phyloP scores from a whole-genome alignment of 2,888 invertebrate species.

The Macropis europaea region DNA sequence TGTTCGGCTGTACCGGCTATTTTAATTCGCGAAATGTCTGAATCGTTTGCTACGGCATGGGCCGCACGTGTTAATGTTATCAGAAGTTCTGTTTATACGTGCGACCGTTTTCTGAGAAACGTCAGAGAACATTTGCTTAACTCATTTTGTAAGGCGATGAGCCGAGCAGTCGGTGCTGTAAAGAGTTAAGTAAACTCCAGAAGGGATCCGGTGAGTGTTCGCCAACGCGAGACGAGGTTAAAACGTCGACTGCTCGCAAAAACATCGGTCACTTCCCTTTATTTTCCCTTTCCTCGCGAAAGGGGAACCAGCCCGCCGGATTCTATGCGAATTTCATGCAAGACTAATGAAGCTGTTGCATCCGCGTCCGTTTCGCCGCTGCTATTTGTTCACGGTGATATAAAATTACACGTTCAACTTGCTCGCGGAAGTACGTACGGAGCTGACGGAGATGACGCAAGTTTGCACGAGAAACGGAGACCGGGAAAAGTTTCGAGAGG shows the following conservation, averaged over 20 bases:
- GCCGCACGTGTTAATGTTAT: background rate
- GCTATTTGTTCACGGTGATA: slow-evolving; percentile 10
- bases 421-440: background rate
- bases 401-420: slow-evolving; percentile 17
- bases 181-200: slow-evolving; percentile 31
- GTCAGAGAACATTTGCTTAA: slow-evolving; percentile 28
- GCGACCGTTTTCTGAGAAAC: background rate
- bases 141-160: slow-evolving; percentile 35
- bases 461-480: slow-evolving; percentile 25
- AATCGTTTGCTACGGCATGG: background rate
- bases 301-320: no score
- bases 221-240: background rate
- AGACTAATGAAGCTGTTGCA: slow-evolving; percentile 22
- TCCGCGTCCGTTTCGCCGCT: background rate
- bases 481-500: slow-evolving; percentile 10
- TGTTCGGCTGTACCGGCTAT: no score
- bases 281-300: background rate
- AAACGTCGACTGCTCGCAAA: slow-evolving; percentile 12
- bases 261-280: slow-evolving; percentile 15
- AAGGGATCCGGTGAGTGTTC: background rate
- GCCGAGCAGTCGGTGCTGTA: slow-evolving; percentile 18
- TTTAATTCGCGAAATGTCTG: background rate
- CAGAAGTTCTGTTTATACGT: no score
- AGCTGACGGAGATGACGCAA: slow-evolving; percentile 4
- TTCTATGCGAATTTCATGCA: background rate